Evolutionary conservation across 2,888 invertebrate species (phyloP), one percentile per base, ranked within the genome.

Genomic region (Pheosia gnoma): DNA sequence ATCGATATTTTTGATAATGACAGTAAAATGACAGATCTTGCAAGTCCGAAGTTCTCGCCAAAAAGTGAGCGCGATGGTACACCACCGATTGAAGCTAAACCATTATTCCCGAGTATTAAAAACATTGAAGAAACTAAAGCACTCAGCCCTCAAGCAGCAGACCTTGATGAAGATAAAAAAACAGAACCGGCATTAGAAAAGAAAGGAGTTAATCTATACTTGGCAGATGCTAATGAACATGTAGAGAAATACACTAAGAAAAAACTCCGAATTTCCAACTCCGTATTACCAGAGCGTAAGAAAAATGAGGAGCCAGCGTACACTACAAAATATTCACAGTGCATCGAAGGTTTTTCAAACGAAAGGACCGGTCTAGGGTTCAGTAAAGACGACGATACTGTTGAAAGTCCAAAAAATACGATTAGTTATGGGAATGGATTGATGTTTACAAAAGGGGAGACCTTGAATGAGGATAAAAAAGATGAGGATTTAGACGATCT

Each of bases 401-500:
- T 62, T 3, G 74, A 72, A 9, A 84, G 78, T 75, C 78, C 88
- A 37, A 94, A 93, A 71, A 88, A 84, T 51, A 88, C 89, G 0
- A 83, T 92, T 2, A 86, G 75, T 61, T 93, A 93, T 63, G 93
- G 93, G 0, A 92, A 91, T 5, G 91, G 90, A 0, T 79, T 94
- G 63, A 82, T 85, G 68, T 94, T 94, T 66, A 91, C 94, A 0
- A 94, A 94, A 75, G 94, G 94, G 1, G 94, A 94, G 76, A 88
- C 88, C 0, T 75, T 94, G 62, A 91, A 93, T 66, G 91, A 90
- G 55, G 88, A 87, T 3, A 88, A 86, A 52, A 86, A 84, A 59
- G 89, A 90, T 39, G 89, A 89, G 36, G 87, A 84, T 5, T 70
- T 90, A 60, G 90, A 92, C 3, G 88, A 89, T 45, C 57, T 87